phyloP scores from a whole-genome alignment of 1,140 invertebrate genomes.

The Uloborus diversus region DNA sequence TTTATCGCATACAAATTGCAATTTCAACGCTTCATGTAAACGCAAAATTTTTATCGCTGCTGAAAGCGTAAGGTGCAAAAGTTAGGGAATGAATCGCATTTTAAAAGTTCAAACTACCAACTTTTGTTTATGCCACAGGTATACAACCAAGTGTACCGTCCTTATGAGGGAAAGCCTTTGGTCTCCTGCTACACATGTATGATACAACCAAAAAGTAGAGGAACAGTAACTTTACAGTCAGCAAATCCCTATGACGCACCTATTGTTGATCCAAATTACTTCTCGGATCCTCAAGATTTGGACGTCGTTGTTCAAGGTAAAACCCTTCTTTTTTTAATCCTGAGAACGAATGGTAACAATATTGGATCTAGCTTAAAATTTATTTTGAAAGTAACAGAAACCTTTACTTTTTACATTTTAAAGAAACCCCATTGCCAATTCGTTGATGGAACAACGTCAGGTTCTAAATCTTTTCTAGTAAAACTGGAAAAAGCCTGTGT shows the following conservation, averaged over 20 bases:
- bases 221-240: slow-evolving; percentile 80
- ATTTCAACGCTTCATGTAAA: too few relatives aligned
- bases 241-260: slow-evolving; percentile 83
- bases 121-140: slow-evolving; percentile 68
- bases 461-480: too few relatives aligned
- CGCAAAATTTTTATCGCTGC: slow-evolving; percentile 36
- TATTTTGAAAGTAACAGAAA: too few relatives aligned
- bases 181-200: slow-evolving; percentile 62
- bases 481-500: too few relatives aligned
- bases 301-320: neutral
- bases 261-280: slow-evolving; percentile 90
- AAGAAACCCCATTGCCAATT: too few relatives aligned
- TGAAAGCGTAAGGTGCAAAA: slow-evolving; percentile 66
- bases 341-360: too few relatives aligned
- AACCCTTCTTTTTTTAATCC: too few relatives aligned
- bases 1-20: too few relatives aligned
- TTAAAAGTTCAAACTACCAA: too few relatives aligned
- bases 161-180: neutral
- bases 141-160: neutral
- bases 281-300: slow-evolving; percentile 63
- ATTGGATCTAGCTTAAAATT: too few relatives aligned
- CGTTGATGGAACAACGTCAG: too few relatives aligned
- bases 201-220: slow-evolving; percentile 82
- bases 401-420: too few relatives aligned
- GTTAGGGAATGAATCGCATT: slow-evolving; percentile 60